A percentile compares a stretch with the other conserved stretches of the same genome.
Evolutionary conservation across 2,113 vertebrate genomes (phyloP).

Genomic region (Oophaga pumilio): DNA sequence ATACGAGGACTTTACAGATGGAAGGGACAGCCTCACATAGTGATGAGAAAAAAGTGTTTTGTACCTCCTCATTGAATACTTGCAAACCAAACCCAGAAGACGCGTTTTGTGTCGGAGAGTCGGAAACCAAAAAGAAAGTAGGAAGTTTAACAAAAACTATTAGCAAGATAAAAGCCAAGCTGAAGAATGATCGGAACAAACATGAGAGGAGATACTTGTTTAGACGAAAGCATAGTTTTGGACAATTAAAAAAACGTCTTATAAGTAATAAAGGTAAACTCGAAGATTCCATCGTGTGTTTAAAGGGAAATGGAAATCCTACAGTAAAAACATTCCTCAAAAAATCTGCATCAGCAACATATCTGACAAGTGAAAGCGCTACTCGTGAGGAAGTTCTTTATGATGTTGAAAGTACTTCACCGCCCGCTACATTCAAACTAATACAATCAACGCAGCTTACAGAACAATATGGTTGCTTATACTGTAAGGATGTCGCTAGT

Average conservation of each 20-base stretch:
- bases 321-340: slow-evolving; percentile 57
- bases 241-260: slow-evolving; percentile 70
- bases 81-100: slow-evolving; percentile 51
- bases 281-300: slow-evolving; percentile 55
- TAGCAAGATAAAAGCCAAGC: slow-evolving; percentile 36
- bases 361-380: slow-evolving; percentile 45
- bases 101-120: slow-evolving; percentile 24
- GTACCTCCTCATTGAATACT: neutral
- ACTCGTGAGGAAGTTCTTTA: slow-evolving; percentile 42
- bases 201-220: slow-evolving; percentile 64
- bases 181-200: slow-evolving; percentile 56
- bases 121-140: slow-evolving; percentile 29
- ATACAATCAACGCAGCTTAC: slow-evolving; percentile 19
- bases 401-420: slow-evolving; percentile 43
- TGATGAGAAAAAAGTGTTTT: neutral
- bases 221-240: slow-evolving; percentile 64
- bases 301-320: slow-evolving; percentile 53
- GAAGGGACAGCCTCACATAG: neutral
- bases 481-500: slow-evolving; percentile 21
- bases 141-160: slow-evolving; percentile 53
- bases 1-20: neutral
- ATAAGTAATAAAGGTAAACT: slow-evolving; percentile 66
- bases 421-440: slow-evolving; percentile 29
- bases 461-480: slow-evolving; percentile 21
- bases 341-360: neutral